phyloP scores from a whole-genome alignment of 2,888 invertebrate genomes.

The Phymatocera aterrima region DNA sequence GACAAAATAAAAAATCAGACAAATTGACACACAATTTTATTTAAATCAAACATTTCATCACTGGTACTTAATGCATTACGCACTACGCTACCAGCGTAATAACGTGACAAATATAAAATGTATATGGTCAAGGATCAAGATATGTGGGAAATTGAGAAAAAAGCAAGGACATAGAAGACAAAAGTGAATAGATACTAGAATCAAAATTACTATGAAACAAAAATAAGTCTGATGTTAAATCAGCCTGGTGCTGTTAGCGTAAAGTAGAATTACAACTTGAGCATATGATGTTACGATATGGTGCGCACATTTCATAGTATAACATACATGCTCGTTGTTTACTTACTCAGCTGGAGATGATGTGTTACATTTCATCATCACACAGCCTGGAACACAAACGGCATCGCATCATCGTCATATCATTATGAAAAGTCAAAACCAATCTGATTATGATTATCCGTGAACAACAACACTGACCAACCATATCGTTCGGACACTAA shows the following conservation, averaged over 20 bases:
- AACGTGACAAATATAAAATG: too few relatives aligned
- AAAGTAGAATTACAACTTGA: neutral
- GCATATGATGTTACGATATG: constrained; percentile 22
- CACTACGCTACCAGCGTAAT: too few relatives aligned
- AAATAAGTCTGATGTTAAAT: neutral
- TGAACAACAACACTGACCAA: constrained; percentile 8
- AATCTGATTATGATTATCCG: constrained; percentile 11
- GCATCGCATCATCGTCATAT: constrained; percentile 58
- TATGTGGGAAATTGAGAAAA: too few relatives aligned
- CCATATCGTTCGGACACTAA: neutral
- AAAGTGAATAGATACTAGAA: too few relatives aligned
- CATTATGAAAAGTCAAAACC: constrained; percentile 48
- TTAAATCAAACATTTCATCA: too few relatives aligned
- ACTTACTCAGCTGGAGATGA: constrained; percentile 73
- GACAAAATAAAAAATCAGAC: too few relatives aligned
- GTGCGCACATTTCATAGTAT: constrained; percentile 40
- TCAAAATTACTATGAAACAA: neutral
- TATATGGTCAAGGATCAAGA: too few relatives aligned
- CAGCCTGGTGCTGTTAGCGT: neutral
- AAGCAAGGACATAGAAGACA: neutral
- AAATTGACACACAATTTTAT: too few relatives aligned
- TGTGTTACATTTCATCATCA: constrained; percentile 74
- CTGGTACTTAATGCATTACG: too few relatives aligned
- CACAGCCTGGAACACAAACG: constrained; percentile 73
- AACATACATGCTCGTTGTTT: constrained; percentile 62